Evolutionary conservation across 2,113 vertebrate genomes (phyloP).

Genomic region (Rhinolophus sinicus): DNA sequence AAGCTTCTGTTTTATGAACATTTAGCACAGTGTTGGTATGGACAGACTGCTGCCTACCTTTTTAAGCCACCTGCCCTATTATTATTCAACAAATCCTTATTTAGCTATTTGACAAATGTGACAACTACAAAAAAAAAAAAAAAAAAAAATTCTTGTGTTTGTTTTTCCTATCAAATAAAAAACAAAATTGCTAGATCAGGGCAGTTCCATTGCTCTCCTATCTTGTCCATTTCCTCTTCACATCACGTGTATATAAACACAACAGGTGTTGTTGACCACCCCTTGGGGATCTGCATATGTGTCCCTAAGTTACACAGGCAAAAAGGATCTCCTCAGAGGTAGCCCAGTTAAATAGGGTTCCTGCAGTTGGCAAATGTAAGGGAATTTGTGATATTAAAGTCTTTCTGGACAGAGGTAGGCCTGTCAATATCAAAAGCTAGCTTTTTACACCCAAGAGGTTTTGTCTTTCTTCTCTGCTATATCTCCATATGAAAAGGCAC

Average conservation of each 20-base stretch:
- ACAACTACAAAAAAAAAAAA: neutral
- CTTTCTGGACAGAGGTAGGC: neutral
- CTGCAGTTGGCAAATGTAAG: neutral
- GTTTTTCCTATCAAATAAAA: neutral
- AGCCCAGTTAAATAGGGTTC: neutral
- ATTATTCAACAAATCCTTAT: neutral
- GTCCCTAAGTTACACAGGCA: neutral
- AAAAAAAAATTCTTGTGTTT: neutral
- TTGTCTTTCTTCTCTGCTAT: neutral
- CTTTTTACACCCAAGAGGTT: neutral
- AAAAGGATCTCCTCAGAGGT: neutral
- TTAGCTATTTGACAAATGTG: neutral
- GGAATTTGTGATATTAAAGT: neutral
- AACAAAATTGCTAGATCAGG: neutral
- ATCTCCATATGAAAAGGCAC: neutral
- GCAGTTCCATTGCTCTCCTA: neutral
- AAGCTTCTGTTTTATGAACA: neutral
- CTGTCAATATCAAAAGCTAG: neutral
- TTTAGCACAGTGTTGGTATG: neutral
- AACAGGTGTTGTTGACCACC: neutral
- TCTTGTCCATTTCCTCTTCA: neutral
- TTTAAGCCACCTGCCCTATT: neutral
- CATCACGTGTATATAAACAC: neutral
- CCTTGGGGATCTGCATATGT: neutral
- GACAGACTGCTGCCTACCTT: neutral